Base-by-base conservation (phyloP, 2,113 vertebrate species). In the Pelvicachromis taeniatus region DNA sequence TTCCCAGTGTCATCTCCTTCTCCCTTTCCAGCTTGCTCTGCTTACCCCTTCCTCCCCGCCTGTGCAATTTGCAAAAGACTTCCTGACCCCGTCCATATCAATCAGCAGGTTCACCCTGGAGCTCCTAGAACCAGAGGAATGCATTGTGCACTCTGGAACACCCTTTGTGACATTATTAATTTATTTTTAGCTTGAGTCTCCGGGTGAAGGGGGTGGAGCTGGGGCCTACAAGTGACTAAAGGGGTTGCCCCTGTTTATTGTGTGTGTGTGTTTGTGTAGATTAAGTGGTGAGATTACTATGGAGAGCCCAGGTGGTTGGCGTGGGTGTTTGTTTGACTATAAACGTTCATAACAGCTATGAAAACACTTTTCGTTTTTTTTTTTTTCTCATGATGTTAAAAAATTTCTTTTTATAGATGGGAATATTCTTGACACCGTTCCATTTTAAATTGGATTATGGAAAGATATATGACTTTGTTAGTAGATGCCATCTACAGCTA, bases 101-200 rank as follows among this genome's bases (percentile, higher is more conserved):
- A 93, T 96, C 95, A 95, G 89, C 88, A 48, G 85, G 89, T 90
- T 93, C 89, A 89, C 87, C 85, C 87, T 26, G 70, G 56, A 50
- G 93, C 84, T 94, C 85, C 87, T 81, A 83, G 78, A 92, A 89
- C 80, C 86, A 78, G 85, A 92, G 94, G 95, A 96, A 96, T 96
- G 95, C 95, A 95, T 96, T 95, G 94, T 96, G 93, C 83, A 65
- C 86, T 82, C 55, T 77, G 83, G 91, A 94, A 91, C 91, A 92
- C 89, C 93, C 89, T 93, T 96, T 94, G 94, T 94, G 91, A 82
- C 87, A 92, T 94, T 95, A 95, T 95, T 95, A 89, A 95, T 96
- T 93, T 96, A 93, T 95, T 95, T 96, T 95, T 93, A 95, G 91
- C 84, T 45, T 61, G 45, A 91, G 91, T 91, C 92, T 87, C 31